These are phyloP conservation scores for Apodemia mormo DNA, from an alignment of 2,888 invertebrate species.

Conservation along the genomic window DNA sequence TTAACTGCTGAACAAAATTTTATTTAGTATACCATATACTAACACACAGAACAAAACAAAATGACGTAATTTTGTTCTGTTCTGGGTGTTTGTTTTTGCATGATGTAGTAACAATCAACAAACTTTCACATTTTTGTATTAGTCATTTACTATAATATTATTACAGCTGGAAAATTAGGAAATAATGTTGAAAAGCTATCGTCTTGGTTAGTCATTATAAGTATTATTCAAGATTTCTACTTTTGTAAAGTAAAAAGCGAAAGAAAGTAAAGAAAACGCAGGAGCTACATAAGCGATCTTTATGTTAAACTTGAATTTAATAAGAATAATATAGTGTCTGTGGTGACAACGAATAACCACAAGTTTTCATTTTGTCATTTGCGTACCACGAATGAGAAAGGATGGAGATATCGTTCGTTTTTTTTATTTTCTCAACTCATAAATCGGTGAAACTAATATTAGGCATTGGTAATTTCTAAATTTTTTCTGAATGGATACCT, in stretches of 20 bases:
- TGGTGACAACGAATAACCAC: background rate
- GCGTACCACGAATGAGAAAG: background rate
- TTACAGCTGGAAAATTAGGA: too few relatives aligned
- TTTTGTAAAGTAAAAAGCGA: conserved; percentile 1
- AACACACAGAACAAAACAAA: too few relatives aligned
- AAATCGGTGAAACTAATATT: background rate
- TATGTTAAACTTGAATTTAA: background rate
- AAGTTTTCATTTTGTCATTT: conserved; percentile 12
- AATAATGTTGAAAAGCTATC: too few relatives aligned
- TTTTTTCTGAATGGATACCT: too few relatives aligned
- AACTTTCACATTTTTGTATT: too few relatives aligned
- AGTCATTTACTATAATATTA: too few relatives aligned
- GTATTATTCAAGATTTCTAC: conserved; percentile 1
- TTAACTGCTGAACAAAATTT: too few relatives aligned
- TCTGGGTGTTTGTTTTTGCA: too few relatives aligned
- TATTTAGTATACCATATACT: too few relatives aligned
- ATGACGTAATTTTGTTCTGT: too few relatives aligned
- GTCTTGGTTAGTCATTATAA: background rate
- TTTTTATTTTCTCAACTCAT: background rate
- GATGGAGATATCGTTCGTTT: background rate
- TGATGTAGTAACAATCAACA: too few relatives aligned
- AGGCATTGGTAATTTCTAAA: too few relatives aligned
- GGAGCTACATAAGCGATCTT: background rate
- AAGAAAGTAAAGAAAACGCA: conserved; percentile 14
- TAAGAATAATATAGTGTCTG: background rate